phyloP scores from a whole-genome alignment of 1,140 invertebrate genomes.

The Plectus sambesii region DNA sequence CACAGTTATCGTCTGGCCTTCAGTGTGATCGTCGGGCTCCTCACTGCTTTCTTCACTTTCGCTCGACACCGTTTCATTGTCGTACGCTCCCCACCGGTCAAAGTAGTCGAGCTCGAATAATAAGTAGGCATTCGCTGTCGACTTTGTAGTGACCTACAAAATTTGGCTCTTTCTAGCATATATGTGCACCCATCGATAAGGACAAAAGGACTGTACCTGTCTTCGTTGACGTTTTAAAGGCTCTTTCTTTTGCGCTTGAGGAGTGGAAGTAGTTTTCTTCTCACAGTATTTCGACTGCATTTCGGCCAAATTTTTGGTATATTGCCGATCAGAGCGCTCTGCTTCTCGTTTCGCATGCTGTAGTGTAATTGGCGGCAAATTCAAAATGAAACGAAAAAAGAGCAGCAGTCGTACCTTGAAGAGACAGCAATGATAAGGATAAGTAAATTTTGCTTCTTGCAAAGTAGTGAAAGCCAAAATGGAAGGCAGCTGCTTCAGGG shows the following conservation, averaged over 20 bases:
- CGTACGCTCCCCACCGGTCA: not conserved
- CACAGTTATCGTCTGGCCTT: constrained; percentile 5
- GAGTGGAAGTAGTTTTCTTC: too few relatives aligned
- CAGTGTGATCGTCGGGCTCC: constrained; percentile 1
- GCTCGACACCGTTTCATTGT: constrained; percentile 7
- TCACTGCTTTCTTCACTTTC: constrained; percentile 8
- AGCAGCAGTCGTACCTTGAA: constrained; percentile 53
- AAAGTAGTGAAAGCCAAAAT: constrained; percentile 53
- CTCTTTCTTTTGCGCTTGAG: too few relatives aligned
- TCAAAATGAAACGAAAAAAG: constrained; percentile 26
- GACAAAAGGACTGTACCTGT: too few relatives aligned
- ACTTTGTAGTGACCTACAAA: too few relatives aligned
- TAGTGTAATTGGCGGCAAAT: constrained; percentile 52
- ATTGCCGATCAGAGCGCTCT: constrained; percentile 4
- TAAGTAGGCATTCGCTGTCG: too few relatives aligned
- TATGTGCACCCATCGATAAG: too few relatives aligned
- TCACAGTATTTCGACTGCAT: not conserved
- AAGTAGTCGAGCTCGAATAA: too few relatives aligned
- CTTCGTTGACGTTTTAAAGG: too few relatives aligned
- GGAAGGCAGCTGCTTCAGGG: constrained; percentile 66
- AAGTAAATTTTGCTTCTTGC: constrained; percentile 58
- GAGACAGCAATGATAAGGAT: constrained; percentile 77
- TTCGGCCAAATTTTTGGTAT: constrained; percentile 6
- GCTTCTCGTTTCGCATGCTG: constrained; percentile 42
- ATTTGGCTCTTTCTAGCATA: too few relatives aligned